Conservation (phyloP, 2,113 vertebrate species). For the Dolichotis patagonum region DNA sequence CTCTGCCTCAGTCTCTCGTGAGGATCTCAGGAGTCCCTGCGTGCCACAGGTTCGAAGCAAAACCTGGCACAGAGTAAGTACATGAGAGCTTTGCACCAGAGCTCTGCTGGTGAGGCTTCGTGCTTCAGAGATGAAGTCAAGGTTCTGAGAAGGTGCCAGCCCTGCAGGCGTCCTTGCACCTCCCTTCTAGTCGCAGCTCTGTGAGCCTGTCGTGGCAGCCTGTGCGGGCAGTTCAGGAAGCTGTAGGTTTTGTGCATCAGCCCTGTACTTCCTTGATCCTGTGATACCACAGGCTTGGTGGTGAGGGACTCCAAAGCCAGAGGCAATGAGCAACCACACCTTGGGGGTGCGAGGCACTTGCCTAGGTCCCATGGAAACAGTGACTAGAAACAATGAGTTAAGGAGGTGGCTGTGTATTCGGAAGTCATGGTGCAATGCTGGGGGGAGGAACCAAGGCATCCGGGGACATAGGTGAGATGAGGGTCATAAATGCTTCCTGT, state of each 20-base stretch:
- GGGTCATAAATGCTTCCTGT: not conserved
- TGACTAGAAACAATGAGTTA: not conserved
- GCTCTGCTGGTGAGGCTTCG: not conserved
- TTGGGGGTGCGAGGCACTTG: not conserved
- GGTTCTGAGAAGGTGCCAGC: not conserved
- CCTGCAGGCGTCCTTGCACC: not conserved
- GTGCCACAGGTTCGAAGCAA: not conserved
- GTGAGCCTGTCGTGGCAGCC: not conserved
- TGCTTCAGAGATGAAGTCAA: not conserved
- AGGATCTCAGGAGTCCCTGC: not conserved
- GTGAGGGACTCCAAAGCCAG: not conserved
- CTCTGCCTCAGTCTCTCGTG: not conserved
- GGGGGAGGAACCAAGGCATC: not conserved
- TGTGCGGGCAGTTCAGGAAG: not conserved
- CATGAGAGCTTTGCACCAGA: fast-evolving
- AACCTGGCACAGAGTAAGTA: not conserved
- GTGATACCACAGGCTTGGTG: fast-evolving
- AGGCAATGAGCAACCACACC: not conserved
- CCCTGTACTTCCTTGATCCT: not conserved
- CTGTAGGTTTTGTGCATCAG: not conserved
- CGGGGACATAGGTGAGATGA: not conserved
- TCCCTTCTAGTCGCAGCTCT: not conserved
- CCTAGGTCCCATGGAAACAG: not conserved
- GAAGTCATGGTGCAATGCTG: fast-evolving
- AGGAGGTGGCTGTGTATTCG: not conserved